Conservation (phyloP, 1,140 invertebrate genomes). For the Cotesia chilonis region DNA sequence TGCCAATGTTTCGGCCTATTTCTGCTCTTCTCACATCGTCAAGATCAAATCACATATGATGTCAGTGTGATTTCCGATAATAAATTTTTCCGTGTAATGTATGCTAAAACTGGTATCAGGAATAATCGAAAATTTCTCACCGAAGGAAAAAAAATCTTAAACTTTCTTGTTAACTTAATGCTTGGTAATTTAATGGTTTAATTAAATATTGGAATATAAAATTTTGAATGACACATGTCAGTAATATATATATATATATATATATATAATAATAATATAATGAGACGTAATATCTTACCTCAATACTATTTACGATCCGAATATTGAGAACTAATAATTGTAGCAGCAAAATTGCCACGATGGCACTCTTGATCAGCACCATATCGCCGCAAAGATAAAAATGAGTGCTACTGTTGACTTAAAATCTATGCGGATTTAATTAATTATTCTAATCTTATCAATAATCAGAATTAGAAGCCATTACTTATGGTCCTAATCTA, state of each 20-base stretch:
- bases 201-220: too few relatives aligned
- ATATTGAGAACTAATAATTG: conserved; percentile 11
- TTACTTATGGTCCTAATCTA: background rate
- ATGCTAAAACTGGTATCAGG: too few relatives aligned
- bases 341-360: conserved; percentile 27
- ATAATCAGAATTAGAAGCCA: background rate
- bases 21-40: background rate
- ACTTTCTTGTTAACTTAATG: too few relatives aligned
- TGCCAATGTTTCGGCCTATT: background rate
- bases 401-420: background rate
- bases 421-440: background rate
- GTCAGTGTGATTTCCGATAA: too few relatives aligned
- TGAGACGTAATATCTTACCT: conserved; percentile 17
- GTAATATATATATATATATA: background rate
- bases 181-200: too few relatives aligned
- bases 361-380: conserved; percentile 31
- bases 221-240: too few relatives aligned
- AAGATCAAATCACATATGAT: background rate
- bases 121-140: too few relatives aligned
- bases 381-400: conserved; percentile 3
- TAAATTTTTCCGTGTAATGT: too few relatives aligned
- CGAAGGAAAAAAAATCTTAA: too few relatives aligned
- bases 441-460: background rate
- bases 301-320: conserved; percentile 2
- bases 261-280: background rate